Evolutionary conservation across 2,797 vertebrate species (phyloP).

Genomic region (Lindbergichthys nudifrons): DNA sequence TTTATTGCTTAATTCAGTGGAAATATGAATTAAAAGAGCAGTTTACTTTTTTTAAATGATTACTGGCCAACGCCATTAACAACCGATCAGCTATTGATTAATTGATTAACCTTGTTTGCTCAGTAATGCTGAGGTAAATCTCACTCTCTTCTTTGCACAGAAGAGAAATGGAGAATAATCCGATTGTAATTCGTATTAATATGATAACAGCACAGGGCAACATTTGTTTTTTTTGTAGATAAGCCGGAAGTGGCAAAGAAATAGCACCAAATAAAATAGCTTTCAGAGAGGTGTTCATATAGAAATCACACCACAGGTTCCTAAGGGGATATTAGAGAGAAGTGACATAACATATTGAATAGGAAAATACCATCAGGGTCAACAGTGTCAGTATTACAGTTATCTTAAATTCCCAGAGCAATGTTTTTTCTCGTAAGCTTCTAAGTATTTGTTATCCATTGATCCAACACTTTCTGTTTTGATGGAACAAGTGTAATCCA

Average conservation of each 20-base stretch:
- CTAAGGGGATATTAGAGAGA: conserved; percentile 33
- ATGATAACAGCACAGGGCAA: conserved; percentile 20
- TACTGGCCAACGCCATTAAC: conserved; percentile 26
- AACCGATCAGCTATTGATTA: conserved; percentile 45
- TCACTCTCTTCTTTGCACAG: conserved; percentile 20
- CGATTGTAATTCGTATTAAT: conserved; percentile 31
- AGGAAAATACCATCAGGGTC: conserved; percentile 50
- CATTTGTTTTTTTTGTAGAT: neutral
- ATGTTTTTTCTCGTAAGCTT: too few species aligned
- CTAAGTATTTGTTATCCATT: neutral
- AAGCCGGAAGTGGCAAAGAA: conserved; percentile 26
- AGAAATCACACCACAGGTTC: conserved; percentile 35
- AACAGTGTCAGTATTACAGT: conserved; percentile 46
- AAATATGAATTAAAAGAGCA: neutral
- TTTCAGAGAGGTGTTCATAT: conserved; percentile 22
- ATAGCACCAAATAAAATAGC: conserved; percentile 24
- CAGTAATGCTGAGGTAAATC: conserved; percentile 18
- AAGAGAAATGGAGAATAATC: conserved; percentile 13
- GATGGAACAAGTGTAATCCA: neutral
- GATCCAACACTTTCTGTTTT: neutral
- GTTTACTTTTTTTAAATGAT: neutral
- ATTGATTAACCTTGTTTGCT: conserved; percentile 1
- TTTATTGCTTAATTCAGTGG: neutral
- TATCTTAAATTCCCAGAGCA: neutral
- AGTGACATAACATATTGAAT: conserved; percentile 10